Evolutionary conservation across 2,888 invertebrate species (phyloP).

Genomic region (Electrophaes corylata): DNA sequence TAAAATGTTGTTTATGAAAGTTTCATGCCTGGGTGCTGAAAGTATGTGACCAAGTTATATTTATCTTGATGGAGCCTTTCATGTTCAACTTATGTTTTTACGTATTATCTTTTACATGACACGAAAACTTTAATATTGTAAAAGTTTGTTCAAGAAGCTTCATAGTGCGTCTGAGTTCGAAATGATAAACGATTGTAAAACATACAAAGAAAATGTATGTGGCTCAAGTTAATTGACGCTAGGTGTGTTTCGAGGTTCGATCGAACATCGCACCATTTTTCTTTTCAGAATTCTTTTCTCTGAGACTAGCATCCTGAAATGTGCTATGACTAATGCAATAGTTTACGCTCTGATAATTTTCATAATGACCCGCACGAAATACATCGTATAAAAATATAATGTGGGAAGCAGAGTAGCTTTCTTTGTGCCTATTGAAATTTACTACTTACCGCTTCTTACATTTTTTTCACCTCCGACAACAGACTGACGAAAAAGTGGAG

Average conservation of each 20-base stretch:
- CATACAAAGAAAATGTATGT: neutral
- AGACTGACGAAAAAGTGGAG: no score
- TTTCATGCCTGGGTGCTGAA: slow-evolving; percentile 10
- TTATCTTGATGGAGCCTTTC: slow-evolving; percentile 1
- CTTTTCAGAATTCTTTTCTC: slow-evolving; percentile 13
- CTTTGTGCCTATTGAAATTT: slow-evolving; percentile 7
- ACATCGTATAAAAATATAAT: slow-evolving; percentile 20
- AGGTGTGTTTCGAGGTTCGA: neutral
- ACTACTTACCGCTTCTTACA: neutral
- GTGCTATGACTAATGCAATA: slow-evolving; percentile 40
- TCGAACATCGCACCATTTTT: neutral
- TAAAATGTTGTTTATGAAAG: slow-evolving; percentile 26
- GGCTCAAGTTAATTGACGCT: neutral
- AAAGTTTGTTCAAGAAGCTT: neutral
- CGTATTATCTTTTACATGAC: neutral
- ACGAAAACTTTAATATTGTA: neutral
- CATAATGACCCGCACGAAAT: slow-evolving; percentile 34
- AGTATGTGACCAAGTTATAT: neutral
- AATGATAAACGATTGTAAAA: neutral
- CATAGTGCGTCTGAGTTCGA: neutral
- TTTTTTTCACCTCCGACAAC: no score
- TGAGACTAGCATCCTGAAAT: slow-evolving; percentile 38
- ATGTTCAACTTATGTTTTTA: neutral
- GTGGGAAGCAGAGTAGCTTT: slow-evolving; percentile 11
- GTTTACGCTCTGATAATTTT: slow-evolving; percentile 40